Base-by-base conservation (phyloP, 2,113 vertebrate genomes). In the Chionodraco myersi region DNA sequence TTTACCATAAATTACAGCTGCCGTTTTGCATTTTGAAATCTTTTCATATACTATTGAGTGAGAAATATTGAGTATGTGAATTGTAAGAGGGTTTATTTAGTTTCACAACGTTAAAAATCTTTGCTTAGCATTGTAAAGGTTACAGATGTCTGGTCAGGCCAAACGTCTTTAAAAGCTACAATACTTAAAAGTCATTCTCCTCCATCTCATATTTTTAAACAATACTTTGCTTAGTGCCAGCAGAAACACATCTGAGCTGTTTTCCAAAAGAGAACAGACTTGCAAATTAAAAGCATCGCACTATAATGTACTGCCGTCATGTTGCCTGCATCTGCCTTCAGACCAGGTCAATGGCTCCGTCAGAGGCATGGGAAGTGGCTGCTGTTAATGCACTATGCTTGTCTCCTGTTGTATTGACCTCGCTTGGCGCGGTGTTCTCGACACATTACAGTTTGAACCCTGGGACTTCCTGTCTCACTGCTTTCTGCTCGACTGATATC, bases 301-400 rank as follows among this genome's bases (percentile, higher is more conserved):
- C 66, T 57, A 16, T 82, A 81, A 87, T 87, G 89, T 87, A 78
- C 62, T 57, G 70, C 62, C 44, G 23, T 78, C 23, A 58, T 80
- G 72, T 70, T 21, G 41, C 56, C 63, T 76, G 80, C 88, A 84
- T 89, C 85, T 80, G 80, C 73, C 75, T 73, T 58, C n/a, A 79
- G 53, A 86, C 36, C 66, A 82, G 83, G 75, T 83, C 73, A 75
- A 16, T 71, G 80, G 56, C 53, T 84, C 79, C 75, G 78, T 74
- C 64, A 78, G 75, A 80, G 65, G 66, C 56, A 66, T 71, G 64
- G 75, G 56, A 82, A 72, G 77, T 61, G 69, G 69, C 77, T 76
- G 63, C 77, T 52, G 74, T 63, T 79, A 72, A 74, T 72, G 48
- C 47, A 30, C 71, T 16, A 26, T 6, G 64, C 51, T 41, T 0